Evolutionary conservation across 1,140 invertebrate genomes (phyloP), one percentile per base, ranked within the genome.

Genomic region (Nilaparvata lugens): DNA sequence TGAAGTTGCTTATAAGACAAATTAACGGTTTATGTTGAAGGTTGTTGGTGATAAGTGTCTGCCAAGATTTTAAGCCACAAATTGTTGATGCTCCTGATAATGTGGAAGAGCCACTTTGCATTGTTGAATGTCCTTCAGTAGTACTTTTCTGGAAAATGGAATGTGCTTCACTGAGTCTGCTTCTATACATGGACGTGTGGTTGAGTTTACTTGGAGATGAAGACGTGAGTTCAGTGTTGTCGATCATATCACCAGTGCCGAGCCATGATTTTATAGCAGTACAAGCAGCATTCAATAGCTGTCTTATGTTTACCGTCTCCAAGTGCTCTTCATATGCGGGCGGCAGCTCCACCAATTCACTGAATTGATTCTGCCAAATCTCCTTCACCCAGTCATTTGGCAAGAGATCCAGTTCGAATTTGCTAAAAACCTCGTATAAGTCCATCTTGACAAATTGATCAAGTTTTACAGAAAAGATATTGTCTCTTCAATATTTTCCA

Each of bases 1-100:
- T 75, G 51, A 81, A 70, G 63, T 76, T 78, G 35, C 74, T 77
- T 56, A 83, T 65, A 42, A 81, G 63, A 5, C 79, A 73, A 24
- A 82, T 65, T 9, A 84, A 62, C 16, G 68, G 67, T 61, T 72
- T 76, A 55, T 78, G 64, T 25, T 81, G 76, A 1, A 81, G 62
- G 19, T 78, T 73, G 58, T 71, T 68, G 21, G 74, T 69, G 16
- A 76, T 74, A 19, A 83, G 64, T 2, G 75, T 73, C 54, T 76
- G 74, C 81, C 81, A 83, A 14, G 80, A 78, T 38, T 62, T 58
- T 2, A 35, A 21, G 2, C 28, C 40, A 74, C 71, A 66, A 71
- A 65, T 58, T 66, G 55, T 43, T 56, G 60, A 14, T 62, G 57
- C 31, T 63, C 23, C 42, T 31, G 4, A 5, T 4, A 56, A 40